These are phyloP conservation scores for Brachypterus glaber DNA, from an alignment of 2,888 invertebrate genomes.

Conservation along the genomic window DNA sequence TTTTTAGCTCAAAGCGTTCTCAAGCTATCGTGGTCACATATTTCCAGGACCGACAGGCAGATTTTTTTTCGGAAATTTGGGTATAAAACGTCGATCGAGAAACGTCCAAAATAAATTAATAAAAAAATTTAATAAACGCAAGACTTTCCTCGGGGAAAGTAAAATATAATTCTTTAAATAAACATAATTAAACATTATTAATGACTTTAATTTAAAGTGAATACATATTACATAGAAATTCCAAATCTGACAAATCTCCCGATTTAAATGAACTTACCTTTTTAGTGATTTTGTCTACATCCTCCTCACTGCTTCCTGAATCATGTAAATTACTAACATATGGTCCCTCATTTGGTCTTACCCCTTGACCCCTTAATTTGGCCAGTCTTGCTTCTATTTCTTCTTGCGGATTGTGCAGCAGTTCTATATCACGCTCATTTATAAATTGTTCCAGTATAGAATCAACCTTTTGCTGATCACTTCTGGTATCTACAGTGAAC, in stretches of 20 bases:
- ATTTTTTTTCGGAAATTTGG: no score
- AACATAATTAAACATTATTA: no score
- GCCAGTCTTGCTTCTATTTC: slow-evolving; percentile 48
- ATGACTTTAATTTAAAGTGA: no score
- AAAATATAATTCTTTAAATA: background rate
- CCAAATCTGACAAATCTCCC: no score
- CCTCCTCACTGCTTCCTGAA: slow-evolving; percentile 35
- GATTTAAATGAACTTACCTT: no score
- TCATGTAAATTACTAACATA: slow-evolving; percentile 36
- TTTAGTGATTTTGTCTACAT: slow-evolving; percentile 37
- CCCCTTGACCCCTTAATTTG: slow-evolving; percentile 43
- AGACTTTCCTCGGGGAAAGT: background rate
- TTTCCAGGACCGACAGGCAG: no score
- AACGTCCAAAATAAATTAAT: no score
- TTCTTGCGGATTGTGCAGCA: slow-evolving; percentile 41
- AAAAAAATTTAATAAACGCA: slow-evolving; percentile 3
- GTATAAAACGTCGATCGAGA: no score
- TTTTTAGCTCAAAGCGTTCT: no score
- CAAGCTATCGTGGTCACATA: no score
- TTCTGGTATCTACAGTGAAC: slow-evolving; percentile 48
- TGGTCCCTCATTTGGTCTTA: slow-evolving; percentile 34
- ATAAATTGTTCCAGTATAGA: slow-evolving; percentile 52
- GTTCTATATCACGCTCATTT: slow-evolving; percentile 41
- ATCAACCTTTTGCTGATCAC: slow-evolving; percentile 61
- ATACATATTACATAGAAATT: no score